Evolutionary conservation across 2,113 vertebrate species (phyloP).

Genomic region (Cranoglanis bouderius): DNA sequence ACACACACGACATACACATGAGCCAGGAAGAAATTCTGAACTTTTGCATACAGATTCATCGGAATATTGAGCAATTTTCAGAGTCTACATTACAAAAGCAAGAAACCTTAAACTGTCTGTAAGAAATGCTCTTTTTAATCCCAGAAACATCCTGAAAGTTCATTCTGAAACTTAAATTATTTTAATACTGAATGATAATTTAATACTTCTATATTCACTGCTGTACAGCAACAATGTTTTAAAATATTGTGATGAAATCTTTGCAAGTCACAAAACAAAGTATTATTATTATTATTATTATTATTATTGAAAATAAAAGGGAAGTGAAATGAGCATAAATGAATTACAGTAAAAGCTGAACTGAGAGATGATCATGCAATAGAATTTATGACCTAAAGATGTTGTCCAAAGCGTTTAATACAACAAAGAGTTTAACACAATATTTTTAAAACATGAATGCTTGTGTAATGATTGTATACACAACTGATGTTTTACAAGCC

Average conservation of each 20-base stretch:
- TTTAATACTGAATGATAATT: neutral
- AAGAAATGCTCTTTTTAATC: neutral
- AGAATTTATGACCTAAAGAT: neutral
- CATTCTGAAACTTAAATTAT: neutral
- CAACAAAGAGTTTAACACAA: neutral
- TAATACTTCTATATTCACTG: neutral
- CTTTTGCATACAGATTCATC: constrained; percentile 4
- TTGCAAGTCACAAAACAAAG: neutral
- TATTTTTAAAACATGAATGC: too few relatives aligned
- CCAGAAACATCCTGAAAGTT: neutral
- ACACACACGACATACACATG: neutral
- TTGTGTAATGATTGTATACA: neutral
- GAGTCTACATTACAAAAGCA: constrained; percentile 13
- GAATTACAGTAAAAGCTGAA: neutral
- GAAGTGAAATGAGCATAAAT: neutral
- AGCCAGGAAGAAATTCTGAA: constrained; percentile 24
- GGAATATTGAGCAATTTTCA: constrained; percentile 23
- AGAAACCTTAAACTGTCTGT: constrained; percentile 4
- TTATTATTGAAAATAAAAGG: neutral
- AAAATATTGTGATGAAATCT: neutral
- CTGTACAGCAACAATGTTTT: neutral
- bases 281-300: neutral
- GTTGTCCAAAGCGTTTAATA: neutral
- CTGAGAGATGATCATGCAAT: neutral
- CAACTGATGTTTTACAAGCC: neutral